phyloP scores from a whole-genome alignment of 2,797 vertebrate genomes.

The Pagetopsis macropterus region DNA sequence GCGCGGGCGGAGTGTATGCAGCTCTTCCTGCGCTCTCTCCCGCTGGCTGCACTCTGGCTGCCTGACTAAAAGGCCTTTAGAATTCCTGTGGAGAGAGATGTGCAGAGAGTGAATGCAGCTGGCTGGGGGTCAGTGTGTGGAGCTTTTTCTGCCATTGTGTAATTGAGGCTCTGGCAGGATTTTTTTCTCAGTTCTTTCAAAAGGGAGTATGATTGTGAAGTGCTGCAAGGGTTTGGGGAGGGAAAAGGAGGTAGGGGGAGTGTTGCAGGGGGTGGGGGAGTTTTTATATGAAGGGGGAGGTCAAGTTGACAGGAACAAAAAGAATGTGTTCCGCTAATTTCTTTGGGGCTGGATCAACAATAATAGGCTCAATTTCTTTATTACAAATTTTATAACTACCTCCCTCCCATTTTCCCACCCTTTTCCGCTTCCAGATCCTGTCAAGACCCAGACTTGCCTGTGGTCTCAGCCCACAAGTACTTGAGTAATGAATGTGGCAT shows the following conservation, averaged over 20 bases:
- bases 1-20: conserved; percentile 87
- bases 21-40: conserved; percentile 95
- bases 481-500: conserved; percentile 72
- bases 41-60: conserved; percentile 94
- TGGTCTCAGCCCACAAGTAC: conserved; percentile 82
- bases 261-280: conserved; percentile 85
- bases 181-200: conserved; percentile 86
- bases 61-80: conserved; percentile 99
- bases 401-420: conserved; percentile 81
- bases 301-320: conserved; percentile 93
- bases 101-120: conserved; percentile 99
- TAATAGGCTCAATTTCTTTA: conserved; percentile 93
- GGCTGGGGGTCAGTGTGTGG: conserved; percentile 98
- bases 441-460: conserved; percentile 81
- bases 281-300: conserved; percentile 88
- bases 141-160: conserved; percentile 99
- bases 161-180: conserved; percentile 99
- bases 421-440: conserved; percentile 82
- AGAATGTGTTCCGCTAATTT: conserved; percentile 92
- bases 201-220: conserved; percentile 89
- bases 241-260: conserved; percentile 83
- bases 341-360: conserved; percentile 89
- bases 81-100: conserved; percentile 99
- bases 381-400: conserved; percentile 85
- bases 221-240: conserved; percentile 84